These are phyloP conservation scores for Conus betulinus DNA, from an alignment of 1,140 invertebrate genomes.

Conservation along the genomic window DNA sequence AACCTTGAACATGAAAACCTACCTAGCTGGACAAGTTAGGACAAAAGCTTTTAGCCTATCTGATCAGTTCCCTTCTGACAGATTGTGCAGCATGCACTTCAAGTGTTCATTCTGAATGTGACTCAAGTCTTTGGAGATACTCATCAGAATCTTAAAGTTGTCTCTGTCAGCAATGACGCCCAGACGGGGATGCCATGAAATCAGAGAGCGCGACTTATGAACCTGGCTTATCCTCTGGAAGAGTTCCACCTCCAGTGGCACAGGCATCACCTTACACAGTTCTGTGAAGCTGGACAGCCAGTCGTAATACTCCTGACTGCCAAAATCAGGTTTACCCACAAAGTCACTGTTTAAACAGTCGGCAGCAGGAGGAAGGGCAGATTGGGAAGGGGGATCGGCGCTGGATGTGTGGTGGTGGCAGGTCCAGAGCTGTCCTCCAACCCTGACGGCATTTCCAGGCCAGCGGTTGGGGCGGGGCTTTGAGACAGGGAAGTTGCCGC, in stretches of 20 bases:
- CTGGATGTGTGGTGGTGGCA: neutral
- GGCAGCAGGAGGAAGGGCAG: neutral
- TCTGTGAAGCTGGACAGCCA: constrained; percentile 72
- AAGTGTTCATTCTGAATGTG: constrained; percentile 70
- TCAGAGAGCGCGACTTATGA: constrained; percentile 70
- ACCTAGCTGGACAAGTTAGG: no score
- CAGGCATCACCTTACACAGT: constrained; percentile 64
- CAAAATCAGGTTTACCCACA: constrained; percentile 67
- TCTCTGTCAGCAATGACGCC: constrained; percentile 69
- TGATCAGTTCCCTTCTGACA: constrained; percentile 5
- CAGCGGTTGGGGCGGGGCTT: neutral
- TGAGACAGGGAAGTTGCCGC: neutral
- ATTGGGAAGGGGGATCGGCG: no score
- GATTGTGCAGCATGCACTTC: constrained; percentile 63
- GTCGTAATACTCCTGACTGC: constrained; percentile 72
- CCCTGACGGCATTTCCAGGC: neutral
- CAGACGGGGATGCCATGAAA: constrained; percentile 68
- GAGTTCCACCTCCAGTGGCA: constrained; percentile 68
- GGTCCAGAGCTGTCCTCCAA: neutral
- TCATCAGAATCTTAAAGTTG: constrained; percentile 71
- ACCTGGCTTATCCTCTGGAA: constrained; percentile 73
- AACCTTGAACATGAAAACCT: no score
- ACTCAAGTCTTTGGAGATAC: constrained; percentile 69
- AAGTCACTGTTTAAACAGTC: constrained; percentile 48
- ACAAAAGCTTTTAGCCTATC: no score